These are phyloP conservation scores for Phocoena sinus DNA, from an alignment of 2,113 vertebrate species.

Conservation along the genomic window DNA sequence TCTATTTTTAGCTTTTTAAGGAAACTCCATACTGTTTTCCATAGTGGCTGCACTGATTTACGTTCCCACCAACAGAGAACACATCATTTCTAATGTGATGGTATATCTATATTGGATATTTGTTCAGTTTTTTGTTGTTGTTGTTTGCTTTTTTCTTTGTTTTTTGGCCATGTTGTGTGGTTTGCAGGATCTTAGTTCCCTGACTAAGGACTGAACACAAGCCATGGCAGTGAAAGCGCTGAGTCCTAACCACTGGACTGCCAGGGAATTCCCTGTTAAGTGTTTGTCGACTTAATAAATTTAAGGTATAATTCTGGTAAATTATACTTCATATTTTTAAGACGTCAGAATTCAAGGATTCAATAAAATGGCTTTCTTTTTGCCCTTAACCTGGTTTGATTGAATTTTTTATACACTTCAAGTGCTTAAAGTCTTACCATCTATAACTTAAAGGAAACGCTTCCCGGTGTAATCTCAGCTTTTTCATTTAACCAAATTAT, in stretches of 20 bases:
- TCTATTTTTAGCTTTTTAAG: neutral
- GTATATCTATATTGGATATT: neutral
- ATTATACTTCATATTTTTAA: neutral
- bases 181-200: too few species aligned
- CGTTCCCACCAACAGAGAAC: neutral
- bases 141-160: too few species aligned
- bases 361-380: neutral
- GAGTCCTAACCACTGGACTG: too few species aligned
- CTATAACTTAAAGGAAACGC: neutral
- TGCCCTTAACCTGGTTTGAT: neutral
- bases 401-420: neutral
- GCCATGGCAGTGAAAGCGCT: too few species aligned
- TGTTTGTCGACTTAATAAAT: neutral
- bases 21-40: neutral
- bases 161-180: too few species aligned
- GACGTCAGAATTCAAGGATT: neutral
- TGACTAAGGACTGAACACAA: too few species aligned
- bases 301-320: neutral
- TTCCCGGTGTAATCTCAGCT: neutral
- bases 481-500: neutral
- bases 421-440: neutral
- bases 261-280: neutral
- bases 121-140: too few species aligned
- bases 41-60: neutral
- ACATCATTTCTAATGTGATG: neutral